Percentiles rank a stretch among this genome's conserved stretches.
phyloP scores from a whole-genome alignment of 2,113 vertebrate genomes.

The Nycticorax nycticorax region DNA sequence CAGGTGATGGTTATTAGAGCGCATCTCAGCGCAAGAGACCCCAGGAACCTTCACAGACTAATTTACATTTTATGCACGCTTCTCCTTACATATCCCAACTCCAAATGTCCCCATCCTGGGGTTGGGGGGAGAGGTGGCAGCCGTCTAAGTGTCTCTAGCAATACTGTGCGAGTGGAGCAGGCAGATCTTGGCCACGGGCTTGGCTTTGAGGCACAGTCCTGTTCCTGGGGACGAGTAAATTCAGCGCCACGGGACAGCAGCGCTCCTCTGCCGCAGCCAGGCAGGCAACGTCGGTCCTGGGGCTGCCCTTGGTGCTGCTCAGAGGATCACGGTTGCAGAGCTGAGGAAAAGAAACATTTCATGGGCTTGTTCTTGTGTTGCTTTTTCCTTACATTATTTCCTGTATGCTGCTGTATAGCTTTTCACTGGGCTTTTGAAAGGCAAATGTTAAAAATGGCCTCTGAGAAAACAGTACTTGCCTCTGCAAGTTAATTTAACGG shows the following conservation, averaged over 20 bases:
- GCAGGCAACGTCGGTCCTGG: rapidly evolving
- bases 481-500: not conserved
- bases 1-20: not conserved
- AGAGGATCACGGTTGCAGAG: not conserved
- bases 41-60: not conserved
- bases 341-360: not conserved
- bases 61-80: not conserved
- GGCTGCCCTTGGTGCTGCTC: not conserved
- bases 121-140: not conserved
- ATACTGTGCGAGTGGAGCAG: not conserved
- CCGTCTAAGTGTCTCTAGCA: not conserved
- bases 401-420: not conserved
- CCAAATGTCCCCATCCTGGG: not conserved
- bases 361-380: not conserved
- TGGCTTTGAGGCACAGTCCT: not conserved
- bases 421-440: not conserved
- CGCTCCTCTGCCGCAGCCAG: not conserved
- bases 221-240: not conserved
- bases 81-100: not conserved
- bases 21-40: not conserved
- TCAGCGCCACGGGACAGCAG: not conserved
- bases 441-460: not conserved
- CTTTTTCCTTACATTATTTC: not conserved
- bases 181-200: not conserved
- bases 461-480: not conserved